These are phyloP conservation scores for Brachycybe producta DNA, from an alignment of 2,888 invertebrate genomes.

Conservation along the genomic window DNA sequence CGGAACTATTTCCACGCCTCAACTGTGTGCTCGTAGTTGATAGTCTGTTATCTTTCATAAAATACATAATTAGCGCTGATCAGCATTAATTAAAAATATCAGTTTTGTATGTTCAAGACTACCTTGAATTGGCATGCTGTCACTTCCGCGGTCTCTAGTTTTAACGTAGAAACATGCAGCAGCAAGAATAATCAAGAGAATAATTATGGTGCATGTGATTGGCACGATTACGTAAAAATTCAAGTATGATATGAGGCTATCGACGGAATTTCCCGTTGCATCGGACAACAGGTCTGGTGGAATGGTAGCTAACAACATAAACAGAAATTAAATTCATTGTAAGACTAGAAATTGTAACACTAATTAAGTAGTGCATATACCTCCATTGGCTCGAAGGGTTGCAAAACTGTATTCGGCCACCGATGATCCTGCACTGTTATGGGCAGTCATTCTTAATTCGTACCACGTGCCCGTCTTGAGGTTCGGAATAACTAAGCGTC, in stretches of 20 bases:
- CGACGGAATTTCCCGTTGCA: slow-evolving; percentile 1
- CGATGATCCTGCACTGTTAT: slow-evolving; percentile 35
- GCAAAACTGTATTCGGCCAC: slow-evolving; percentile 33
- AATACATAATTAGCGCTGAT: too few species aligned
- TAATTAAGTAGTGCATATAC: too few species aligned
- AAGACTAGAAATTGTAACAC: too few species aligned
- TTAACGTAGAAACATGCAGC: slow-evolving; percentile 15
- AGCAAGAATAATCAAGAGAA: slow-evolving; percentile 11
- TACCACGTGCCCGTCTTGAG: slow-evolving; percentile 34
- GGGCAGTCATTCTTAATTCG: slow-evolving; percentile 32
- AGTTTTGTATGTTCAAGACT: too few species aligned
- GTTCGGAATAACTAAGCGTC: slow-evolving; percentile 24
- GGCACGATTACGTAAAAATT: slow-evolving; percentile 15
- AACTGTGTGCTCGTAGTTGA: background rate
- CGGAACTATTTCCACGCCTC: background rate
- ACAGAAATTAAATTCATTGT: too few species aligned
- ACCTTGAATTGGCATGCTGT: background rate
- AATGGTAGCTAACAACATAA: slow-evolving; percentile 16
- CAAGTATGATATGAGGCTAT: slow-evolving; percentile 9
- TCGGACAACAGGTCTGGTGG: slow-evolving; percentile 12
- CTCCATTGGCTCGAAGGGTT: slow-evolving; percentile 32
- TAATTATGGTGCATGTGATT: slow-evolving; percentile 5
- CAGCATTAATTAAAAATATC: too few species aligned
- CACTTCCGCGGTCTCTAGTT: slow-evolving; percentile 3
- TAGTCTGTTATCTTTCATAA: background rate